Evolutionary conservation across 2,113 vertebrate species (phyloP).

Genomic region (Hemibagrus wyckioides): DNA sequence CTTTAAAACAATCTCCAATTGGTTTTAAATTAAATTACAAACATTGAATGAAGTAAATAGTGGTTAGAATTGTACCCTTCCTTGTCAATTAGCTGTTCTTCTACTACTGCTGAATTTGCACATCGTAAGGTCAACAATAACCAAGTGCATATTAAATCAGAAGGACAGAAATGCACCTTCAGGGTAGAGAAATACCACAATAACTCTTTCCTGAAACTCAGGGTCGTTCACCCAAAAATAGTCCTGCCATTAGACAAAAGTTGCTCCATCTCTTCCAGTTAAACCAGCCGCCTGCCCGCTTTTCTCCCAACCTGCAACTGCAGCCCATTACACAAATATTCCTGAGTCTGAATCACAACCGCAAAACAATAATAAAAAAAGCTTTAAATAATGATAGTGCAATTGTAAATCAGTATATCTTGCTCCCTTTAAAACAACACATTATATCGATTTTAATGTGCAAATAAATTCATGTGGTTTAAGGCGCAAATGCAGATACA

Average conservation of each 20-base stretch:
- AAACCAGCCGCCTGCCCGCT: background rate
- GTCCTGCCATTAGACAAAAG: background rate
- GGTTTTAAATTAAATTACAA: background rate
- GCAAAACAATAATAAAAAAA: conserved; percentile 24
- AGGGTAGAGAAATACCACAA: background rate
- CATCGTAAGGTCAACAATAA: background rate
- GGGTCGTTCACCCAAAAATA: background rate
- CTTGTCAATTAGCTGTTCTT: background rate
- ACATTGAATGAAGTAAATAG: background rate
- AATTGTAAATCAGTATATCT: conserved; percentile 41
- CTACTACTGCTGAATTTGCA: background rate
- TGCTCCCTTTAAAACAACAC: conserved; percentile 23
- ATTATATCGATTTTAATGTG: background rate
- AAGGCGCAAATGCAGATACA: conserved; percentile 34
- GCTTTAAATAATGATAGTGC: conserved; percentile 49
- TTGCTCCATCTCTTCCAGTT: background rate
- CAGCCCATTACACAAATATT: conserved; percentile 44
- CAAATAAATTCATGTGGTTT: conserved; percentile 1
- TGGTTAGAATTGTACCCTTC: background rate
- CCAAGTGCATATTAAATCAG: background rate
- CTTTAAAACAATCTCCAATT: background rate
- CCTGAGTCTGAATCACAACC: conserved; percentile 51
- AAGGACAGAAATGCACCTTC: background rate
- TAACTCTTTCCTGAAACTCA: background rate
- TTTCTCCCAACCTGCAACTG: conserved; percentile 4